These are phyloP conservation scores for Nylanderia fulva DNA, from an alignment of 1,140 invertebrate species.

Conservation along the genomic window DNA sequence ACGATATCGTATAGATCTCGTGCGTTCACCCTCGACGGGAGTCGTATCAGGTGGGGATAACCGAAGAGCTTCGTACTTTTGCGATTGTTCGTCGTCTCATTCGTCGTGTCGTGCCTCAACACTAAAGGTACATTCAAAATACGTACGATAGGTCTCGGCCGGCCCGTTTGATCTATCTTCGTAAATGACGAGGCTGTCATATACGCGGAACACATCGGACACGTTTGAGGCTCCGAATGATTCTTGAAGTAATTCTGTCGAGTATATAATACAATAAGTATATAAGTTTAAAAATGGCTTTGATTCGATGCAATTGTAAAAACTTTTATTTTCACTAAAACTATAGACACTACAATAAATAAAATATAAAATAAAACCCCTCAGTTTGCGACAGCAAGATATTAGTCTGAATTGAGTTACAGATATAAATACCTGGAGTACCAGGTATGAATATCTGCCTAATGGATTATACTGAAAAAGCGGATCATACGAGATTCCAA, in stretches of 20 bases:
- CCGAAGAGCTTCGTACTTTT: conserved; percentile 86
- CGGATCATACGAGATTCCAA: conserved; percentile 84
- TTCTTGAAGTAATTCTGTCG: conserved; percentile 83
- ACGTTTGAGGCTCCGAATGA: conserved; percentile 76
- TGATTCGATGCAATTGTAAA: not conserved
- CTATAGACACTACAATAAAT: not conserved
- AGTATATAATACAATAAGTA: no score
- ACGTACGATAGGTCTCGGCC: conserved; percentile 81
- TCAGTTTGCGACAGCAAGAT: conserved; percentile 82
- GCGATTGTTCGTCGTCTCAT: conserved; percentile 86
- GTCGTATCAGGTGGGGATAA: conserved; percentile 87
- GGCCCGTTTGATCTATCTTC: conserved; percentile 81
- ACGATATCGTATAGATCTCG: conserved; percentile 86
- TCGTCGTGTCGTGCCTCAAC: conserved; percentile 85
- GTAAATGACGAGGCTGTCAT: conserved; percentile 79
- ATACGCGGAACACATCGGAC: conserved; percentile 78
- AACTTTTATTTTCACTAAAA: conserved; percentile 2
- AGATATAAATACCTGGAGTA: conserved; percentile 64
- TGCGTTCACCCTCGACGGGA: conserved; percentile 87
- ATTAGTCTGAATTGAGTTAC: conserved; percentile 86
- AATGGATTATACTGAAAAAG: conserved; percentile 85
- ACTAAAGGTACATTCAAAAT: conserved; percentile 87
- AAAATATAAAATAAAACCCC: conserved; percentile 72
- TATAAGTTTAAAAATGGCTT: conserved; percentile 63
- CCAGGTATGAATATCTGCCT: conserved; percentile 75